These are phyloP conservation scores for Ptilodon capucinus DNA, from an alignment of 2,888 invertebrate genomes.

Conservation along the genomic window DNA sequence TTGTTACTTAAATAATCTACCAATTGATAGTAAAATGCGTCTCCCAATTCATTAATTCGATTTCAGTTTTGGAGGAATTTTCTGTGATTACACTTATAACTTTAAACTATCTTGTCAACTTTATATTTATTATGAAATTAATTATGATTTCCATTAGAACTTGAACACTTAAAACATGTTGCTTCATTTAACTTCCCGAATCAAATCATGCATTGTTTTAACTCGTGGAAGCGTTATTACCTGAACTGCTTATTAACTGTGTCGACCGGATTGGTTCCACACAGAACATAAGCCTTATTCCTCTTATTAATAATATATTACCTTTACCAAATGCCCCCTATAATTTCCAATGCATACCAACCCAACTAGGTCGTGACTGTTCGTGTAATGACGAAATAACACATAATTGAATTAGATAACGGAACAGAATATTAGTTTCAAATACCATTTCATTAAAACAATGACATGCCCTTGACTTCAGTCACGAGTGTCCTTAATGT, in stretches of 20 bases:
- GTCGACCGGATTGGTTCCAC: background rate
- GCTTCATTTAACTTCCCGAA: background rate
- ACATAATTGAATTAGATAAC: conserved; percentile 75
- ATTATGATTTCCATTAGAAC: too few relatives aligned
- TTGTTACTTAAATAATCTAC: too few relatives aligned
- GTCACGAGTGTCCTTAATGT: conserved; percentile 44
- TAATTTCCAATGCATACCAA: conserved; percentile 58
- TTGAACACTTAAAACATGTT: conserved; percentile 6
- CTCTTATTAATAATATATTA: conserved; percentile 12
- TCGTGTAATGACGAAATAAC: conserved; percentile 60
- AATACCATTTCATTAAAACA: conserved; percentile 48
- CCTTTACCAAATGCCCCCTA: conserved; percentile 30
- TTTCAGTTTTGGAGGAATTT: too few relatives aligned
- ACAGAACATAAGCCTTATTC: conserved; percentile 8
- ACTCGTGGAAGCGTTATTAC: background rate
- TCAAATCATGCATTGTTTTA: background rate
- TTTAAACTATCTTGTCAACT: too few relatives aligned
- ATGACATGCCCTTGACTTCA: conserved; percentile 61
- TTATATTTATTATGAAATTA: too few relatives aligned
- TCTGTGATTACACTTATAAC: too few relatives aligned
- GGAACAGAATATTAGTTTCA: conserved; percentile 53
- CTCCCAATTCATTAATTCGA: too few relatives aligned
- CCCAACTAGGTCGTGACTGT: conserved; percentile 63
- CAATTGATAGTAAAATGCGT: too few relatives aligned
- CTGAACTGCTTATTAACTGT: background rate